Evolutionary conservation across 2,888 invertebrate species (phyloP).

Genomic region (Sesia bembeciformis): DNA sequence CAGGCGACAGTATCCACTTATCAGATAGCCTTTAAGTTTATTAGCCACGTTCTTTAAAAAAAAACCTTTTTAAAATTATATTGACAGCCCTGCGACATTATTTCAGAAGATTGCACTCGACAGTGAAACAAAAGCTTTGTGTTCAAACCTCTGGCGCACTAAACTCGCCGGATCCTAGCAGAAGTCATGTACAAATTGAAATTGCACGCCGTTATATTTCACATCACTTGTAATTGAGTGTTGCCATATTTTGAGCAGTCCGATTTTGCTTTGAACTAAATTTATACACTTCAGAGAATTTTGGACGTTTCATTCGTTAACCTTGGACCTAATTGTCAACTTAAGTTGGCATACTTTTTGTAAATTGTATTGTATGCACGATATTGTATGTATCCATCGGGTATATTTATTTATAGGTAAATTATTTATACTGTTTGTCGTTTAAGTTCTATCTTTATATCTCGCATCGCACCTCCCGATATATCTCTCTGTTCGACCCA

Average conservation of each 20-base stretch:
- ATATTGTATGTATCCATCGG: no score
- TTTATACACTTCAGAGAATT: neutral
- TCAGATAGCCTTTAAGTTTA: neutral
- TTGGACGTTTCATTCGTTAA: neutral
- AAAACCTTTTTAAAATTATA: neutral
- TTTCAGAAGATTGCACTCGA: conserved; percentile 8
- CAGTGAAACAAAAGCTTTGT: conserved; percentile 13
- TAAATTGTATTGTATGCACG: no score
- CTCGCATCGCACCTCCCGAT: no score
- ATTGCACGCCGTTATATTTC: neutral
- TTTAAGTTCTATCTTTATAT: no score
- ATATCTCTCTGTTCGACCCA: no score
- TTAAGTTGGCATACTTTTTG: neutral
- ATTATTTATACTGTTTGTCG: no score
- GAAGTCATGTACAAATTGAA: neutral
- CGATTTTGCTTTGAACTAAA: neutral
- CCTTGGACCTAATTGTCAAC: neutral
- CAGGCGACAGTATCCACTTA: neutral
- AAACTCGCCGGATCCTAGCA: neutral
- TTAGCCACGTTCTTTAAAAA: neutral
- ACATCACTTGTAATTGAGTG: neutral
- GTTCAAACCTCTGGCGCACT: conserved; percentile 4
- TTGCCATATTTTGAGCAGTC: neutral
- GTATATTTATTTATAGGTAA: no score
- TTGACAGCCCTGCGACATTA: neutral